Evolutionary conservation across 2,113 vertebrate species (phyloP).

Genomic region (Dendrocopos noguchii): DNA sequence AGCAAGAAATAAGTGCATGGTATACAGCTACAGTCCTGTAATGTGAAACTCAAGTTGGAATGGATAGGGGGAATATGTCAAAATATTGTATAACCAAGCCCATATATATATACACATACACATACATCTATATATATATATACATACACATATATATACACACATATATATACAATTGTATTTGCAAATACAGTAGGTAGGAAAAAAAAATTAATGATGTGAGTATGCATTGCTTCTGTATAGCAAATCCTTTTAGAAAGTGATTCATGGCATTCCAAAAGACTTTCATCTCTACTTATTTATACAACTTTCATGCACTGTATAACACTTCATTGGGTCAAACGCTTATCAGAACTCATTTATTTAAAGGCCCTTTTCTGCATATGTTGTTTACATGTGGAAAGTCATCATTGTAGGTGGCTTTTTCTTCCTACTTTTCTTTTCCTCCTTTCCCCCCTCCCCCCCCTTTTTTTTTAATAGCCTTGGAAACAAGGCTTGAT

Average conservation of each 20-base stretch:
- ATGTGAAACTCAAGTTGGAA: not conserved
- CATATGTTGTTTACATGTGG: slow-evolving; percentile 3
- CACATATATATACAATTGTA: no score
- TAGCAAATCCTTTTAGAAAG: not conserved
- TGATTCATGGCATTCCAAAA: slow-evolving; percentile 20
- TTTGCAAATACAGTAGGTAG: not conserved
- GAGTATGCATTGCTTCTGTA: slow-evolving; percentile 39
- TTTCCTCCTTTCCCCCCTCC: no score
- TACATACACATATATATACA: no score
- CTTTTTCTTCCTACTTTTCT: rapidly evolving
- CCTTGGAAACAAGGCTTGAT: not conserved
- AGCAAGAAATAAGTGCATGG: not conserved
- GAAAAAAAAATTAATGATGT: slow-evolving; percentile 52
- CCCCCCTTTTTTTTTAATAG: not conserved
- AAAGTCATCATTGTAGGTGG: not conserved
- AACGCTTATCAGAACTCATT: slow-evolving; percentile 45
- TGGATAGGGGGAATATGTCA: not conserved
- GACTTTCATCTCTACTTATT: slow-evolving; percentile 55
- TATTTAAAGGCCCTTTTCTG: slow-evolving; percentile 44
- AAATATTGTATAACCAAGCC: not conserved
- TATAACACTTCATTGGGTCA: slow-evolving; percentile 37
- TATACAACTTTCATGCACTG: slow-evolving; percentile 39
- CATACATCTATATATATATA: no score
- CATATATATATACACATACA: no score
- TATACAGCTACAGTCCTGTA: not conserved